These are phyloP conservation scores for Trinectes maculatus DNA, from an alignment of 2,113 vertebrate genomes.

Conservation along the genomic window DNA sequence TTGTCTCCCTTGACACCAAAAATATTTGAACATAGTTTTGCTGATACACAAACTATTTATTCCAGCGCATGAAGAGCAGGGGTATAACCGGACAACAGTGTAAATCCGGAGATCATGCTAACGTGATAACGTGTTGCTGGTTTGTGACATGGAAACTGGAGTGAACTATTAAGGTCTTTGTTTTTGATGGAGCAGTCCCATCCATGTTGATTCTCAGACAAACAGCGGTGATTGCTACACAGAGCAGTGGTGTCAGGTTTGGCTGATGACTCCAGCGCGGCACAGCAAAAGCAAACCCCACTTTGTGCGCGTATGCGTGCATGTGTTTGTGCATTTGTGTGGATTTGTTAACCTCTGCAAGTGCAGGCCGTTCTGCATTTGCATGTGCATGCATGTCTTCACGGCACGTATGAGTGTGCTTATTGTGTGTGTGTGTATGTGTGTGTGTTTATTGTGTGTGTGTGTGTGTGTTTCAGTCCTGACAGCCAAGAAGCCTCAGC, in stretches of 20 bases:
- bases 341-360: conserved; percentile 8
- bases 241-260: conserved; percentile 66
- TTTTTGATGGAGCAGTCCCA: conserved; percentile 62
- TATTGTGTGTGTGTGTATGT: conserved; percentile 29
- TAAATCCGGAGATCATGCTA: conserved; percentile 47
- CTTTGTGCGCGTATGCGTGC: conserved; percentile 21
- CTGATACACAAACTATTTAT: conserved; percentile 16
- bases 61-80: conserved; percentile 8
- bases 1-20: background rate
- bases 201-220: conserved; percentile 67
- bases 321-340: conserved; percentile 7
- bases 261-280: conserved; percentile 60
- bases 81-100: conserved; percentile 38
- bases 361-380: conserved; percentile 40
- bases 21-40: too few relatives aligned
- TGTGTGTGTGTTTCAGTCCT: conserved; percentile 52
- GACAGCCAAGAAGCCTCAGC: conserved; percentile 78
- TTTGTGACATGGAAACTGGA: too few relatives aligned
- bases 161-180: conserved; percentile 61
- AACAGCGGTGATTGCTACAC: conserved; percentile 58
- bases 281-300: conserved; percentile 59
- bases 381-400: conserved; percentile 19
- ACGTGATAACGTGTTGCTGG: too few relatives aligned
- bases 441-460: conserved; percentile 30
- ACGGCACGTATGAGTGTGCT: conserved; percentile 6